Conservation (phyloP, 1,140 invertebrate species). For the Lysiphlebus fabarum region DNA sequence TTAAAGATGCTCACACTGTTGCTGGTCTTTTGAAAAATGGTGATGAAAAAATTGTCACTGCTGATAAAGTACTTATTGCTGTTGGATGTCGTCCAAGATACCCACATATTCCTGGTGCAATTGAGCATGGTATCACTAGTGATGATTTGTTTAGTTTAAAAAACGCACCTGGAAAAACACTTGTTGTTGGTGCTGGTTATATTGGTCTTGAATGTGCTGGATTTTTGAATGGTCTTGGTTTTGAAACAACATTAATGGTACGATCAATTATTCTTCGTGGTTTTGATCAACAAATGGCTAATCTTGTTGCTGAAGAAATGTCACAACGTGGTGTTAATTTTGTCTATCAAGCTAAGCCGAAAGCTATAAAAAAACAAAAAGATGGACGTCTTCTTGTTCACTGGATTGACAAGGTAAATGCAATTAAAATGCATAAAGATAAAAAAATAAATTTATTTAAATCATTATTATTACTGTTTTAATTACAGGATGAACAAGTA, state of each 20-base stretch:
- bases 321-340: conserved; percentile 80
- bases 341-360: conserved; percentile 73
- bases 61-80: conserved; percentile 84
- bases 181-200: conserved; percentile 92
- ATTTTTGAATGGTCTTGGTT: conserved; percentile 85
- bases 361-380: conserved; percentile 68
- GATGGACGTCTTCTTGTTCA: conserved; percentile 69
- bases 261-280: conserved; percentile 90
- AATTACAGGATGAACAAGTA: conserved; percentile 45
- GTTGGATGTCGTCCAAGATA: conserved; percentile 88
- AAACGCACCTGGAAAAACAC: conserved; percentile 86
- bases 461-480: conserved; percentile 18
- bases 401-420: conserved; percentile 62
- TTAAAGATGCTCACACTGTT: conserved; percentile 78
- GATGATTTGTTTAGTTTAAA: conserved; percentile 95
- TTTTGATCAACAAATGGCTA: conserved; percentile 97
- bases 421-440: not conserved
- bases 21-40: conserved; percentile 75
- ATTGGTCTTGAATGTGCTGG: conserved; percentile 97
- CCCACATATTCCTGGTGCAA: conserved; percentile 82
- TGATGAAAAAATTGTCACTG: conserved; percentile 71
- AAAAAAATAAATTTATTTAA: conserved; percentile 16
- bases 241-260: conserved; percentile 86
- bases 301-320: conserved; percentile 81
- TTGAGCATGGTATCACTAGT: conserved; percentile 89